Evolutionary conservation across 2,113 vertebrate genomes (phyloP), one percentile per base, ranked within the genome.

Genomic region (Coracopsis vasa): DNA sequence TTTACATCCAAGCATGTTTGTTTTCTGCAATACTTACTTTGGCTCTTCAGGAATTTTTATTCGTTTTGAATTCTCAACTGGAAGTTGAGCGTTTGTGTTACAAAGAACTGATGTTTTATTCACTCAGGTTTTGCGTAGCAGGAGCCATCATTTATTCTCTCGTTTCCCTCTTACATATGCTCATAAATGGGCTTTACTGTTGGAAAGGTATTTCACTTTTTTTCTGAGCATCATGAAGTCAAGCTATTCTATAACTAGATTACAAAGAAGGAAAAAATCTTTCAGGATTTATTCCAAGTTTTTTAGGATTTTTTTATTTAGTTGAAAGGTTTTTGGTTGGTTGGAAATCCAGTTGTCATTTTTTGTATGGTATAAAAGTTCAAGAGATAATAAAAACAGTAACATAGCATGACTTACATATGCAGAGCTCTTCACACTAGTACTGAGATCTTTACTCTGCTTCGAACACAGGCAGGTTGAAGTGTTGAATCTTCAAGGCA

Each of bases 91-190:
- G 25, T 19, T 53, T 53, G 17, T 24, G 4, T 48, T 69, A 25
- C 2, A 6, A 35, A 51, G 25, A 86, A 58, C 5, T 69, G 10
- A 0, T 58, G 41, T 58, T 80, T 73, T 42, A 33, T 53, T 88
- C 45, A 8, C 27, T 62, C 25, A 5, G 21, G 6, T 42, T 86
- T 78, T 69, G 11, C 45, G 20, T 11, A 74, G 16, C 11, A 50
- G 56, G 25, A 75, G 20, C 9, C 75, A 29, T 31, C n/a, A 18
- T 21, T 45, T 39, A 14, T 53, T 85, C 23, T 71, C 28, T 56
- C 13, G 6, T n/a, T 85, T 78, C 44, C 31, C 15, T 70, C 44
- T 75, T 18, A 9, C 0, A 0, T 35, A 13, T 19, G 24, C 8
- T 70, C 5, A 66, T 53, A 25, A 29, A 20, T 31, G 11, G 7